Conservation (phyloP, 2,888 invertebrate genomes). For the Morinoia aosen region DNA sequence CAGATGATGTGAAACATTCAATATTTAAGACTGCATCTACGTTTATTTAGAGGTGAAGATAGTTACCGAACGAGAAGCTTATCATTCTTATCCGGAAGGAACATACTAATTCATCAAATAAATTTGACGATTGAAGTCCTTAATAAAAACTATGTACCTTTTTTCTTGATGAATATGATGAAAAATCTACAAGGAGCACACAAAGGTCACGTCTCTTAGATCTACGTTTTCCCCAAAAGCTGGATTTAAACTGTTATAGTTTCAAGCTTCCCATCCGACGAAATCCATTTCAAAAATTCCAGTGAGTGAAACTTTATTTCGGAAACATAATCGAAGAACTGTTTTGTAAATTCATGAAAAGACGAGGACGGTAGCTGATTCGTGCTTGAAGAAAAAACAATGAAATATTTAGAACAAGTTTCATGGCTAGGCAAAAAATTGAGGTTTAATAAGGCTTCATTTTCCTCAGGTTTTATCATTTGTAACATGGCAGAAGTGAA, state of each 20-base stretch:
- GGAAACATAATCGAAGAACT: neutral
- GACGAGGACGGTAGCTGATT: neutral
- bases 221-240: neutral
- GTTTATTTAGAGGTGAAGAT: no score
- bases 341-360: neutral
- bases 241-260: neutral
- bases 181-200: neutral
- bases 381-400: neutral
- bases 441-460: neutral
- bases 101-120: no score
- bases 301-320: neutral
- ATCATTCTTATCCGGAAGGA: no score
- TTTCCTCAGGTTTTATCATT: neutral
- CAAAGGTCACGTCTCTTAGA: neutral
- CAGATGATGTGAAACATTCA: no score
- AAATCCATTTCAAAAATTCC: neutral
- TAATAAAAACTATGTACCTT: no score
- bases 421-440: neutral
- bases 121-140: no score
- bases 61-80: no score
- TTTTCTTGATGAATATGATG: no score
- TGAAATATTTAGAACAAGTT: neutral
- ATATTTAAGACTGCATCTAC: no score
- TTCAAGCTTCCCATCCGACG: neutral
- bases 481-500: neutral